Evolutionary conservation across 2,888 invertebrate genomes (phyloP).

Genomic region (Lasius platythorax): DNA sequence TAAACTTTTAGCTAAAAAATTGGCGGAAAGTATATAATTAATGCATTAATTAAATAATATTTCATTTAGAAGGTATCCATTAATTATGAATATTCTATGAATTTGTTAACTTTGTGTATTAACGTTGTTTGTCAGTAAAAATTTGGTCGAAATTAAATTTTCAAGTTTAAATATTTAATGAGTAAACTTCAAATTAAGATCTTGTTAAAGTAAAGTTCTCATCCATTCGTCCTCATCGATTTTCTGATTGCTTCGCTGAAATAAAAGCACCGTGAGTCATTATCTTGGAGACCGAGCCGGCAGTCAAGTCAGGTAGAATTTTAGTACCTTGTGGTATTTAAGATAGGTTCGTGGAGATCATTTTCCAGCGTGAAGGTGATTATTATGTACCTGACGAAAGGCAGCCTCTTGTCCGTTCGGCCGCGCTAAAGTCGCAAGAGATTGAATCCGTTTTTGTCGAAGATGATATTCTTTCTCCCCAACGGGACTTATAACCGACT

Average conservation of each 20-base stretch:
- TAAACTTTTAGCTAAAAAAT: not conserved
- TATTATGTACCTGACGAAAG: slow-evolving; percentile 65
- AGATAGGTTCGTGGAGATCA: not conserved
- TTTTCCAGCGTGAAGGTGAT: slow-evolving; percentile 40
- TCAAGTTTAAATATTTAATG: slow-evolving; percentile 1
- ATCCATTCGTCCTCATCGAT: not conserved
- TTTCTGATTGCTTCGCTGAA: not conserved
- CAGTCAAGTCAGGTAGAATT: slow-evolving; percentile 34
- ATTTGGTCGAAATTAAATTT: slow-evolving; percentile 11
- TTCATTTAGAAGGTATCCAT: not conserved
- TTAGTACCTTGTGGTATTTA: not conserved
- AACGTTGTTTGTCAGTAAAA: not conserved
- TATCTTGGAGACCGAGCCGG: not conserved
- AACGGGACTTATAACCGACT: slow-evolving; percentile 25
- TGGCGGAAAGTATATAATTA: not conserved
- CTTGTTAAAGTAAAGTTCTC: not conserved
- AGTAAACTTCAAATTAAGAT: slow-evolving; percentile 15
- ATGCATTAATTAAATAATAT: not conserved
- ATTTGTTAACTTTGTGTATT: not conserved
- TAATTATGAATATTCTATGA: not conserved
- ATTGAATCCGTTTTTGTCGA: slow-evolving; percentile 51
- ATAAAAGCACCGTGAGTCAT: not conserved
- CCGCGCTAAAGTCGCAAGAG: slow-evolving; percentile 18
- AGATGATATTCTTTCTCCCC: slow-evolving; percentile 31
- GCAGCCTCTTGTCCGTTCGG: slow-evolving; percentile 52